phyloP scores from a whole-genome alignment of 2,888 invertebrate species.

The Adelognathus sp. region DNA sequence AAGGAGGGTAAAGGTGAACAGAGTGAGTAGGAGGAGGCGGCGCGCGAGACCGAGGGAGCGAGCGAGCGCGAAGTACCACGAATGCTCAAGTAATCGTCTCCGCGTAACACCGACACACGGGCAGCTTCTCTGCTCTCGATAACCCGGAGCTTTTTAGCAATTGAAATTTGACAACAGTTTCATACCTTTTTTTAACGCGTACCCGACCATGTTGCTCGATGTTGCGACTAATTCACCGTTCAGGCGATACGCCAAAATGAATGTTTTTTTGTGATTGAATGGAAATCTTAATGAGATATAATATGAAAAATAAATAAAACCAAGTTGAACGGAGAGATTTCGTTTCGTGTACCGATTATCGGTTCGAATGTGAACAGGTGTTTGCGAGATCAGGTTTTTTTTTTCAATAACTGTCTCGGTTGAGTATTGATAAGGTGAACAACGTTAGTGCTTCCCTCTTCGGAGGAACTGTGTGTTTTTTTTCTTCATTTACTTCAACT shows the following conservation, averaged over 20 bases:
- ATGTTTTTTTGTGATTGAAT: not conserved
- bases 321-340: not conserved
- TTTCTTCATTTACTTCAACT: not conserved
- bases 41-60: constrained; percentile 12
- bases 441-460: not conserved
- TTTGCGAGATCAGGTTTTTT: not conserved
- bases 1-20: constrained; percentile 20
- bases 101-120: constrained; percentile 36
- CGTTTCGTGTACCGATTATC: no score
- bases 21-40: constrained; percentile 18
- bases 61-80: constrained; percentile 41
- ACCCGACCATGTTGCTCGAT: not conserved
- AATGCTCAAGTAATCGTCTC: constrained; percentile 56
- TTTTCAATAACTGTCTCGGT: not conserved
- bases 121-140: not conserved
- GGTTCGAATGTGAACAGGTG: constrained; percentile 50
- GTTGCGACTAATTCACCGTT: not conserved
- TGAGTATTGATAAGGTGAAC: not conserved
- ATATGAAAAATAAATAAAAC: not conserved
- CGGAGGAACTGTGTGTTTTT: not conserved
- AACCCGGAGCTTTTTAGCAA: not conserved
- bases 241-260: no score
- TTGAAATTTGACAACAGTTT: not conserved
- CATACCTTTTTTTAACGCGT: not conserved
- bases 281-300: no score